A percentile compares a stretch with the other conserved stretches of the same genome.
phyloP scores from a whole-genome alignment of 2,797 vertebrate genomes.

The Gymnocypris eckloni region DNA sequence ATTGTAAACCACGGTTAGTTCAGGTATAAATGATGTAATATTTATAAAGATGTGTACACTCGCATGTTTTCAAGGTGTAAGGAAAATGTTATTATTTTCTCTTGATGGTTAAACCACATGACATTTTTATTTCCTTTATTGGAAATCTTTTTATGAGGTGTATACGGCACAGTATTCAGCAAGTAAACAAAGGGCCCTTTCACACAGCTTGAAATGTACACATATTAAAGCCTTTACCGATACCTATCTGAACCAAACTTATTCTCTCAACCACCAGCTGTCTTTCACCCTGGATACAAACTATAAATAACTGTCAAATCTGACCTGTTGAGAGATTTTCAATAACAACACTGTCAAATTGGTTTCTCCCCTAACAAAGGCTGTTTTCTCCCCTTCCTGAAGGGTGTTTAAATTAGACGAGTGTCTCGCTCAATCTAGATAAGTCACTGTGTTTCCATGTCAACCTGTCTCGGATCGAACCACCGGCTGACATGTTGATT shows the following conservation, averaged over 20 bases:
- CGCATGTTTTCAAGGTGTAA: neutral
- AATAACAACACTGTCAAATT: slow-evolving; percentile 30
- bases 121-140: neutral
- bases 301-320: slow-evolving; percentile 25
- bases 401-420: slow-evolving; percentile 34
- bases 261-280: neutral
- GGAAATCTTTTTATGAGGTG: slow-evolving; percentile 5
- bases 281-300: slow-evolving; percentile 15
- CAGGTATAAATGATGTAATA: neutral
- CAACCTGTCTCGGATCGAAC: slow-evolving; percentile 31
- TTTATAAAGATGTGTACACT: neutral
- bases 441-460: slow-evolving; percentile 44
- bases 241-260: neutral
- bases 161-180: neutral
- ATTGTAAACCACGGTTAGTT: neutral
- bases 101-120: neutral
- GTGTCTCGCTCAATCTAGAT: slow-evolving; percentile 15
- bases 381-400: slow-evolving; percentile 1
- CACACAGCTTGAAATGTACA: neutral
- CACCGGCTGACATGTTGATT: slow-evolving; percentile 45
- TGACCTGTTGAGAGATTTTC: slow-evolving; percentile 1
- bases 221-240: neutral
- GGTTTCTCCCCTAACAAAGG: slow-evolving; percentile 8
- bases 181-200: slow-evolving; percentile 6
- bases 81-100: neutral